phyloP scores from a whole-genome alignment of 1,140 invertebrate species.

The Caenorhabditis brenneri region DNA sequence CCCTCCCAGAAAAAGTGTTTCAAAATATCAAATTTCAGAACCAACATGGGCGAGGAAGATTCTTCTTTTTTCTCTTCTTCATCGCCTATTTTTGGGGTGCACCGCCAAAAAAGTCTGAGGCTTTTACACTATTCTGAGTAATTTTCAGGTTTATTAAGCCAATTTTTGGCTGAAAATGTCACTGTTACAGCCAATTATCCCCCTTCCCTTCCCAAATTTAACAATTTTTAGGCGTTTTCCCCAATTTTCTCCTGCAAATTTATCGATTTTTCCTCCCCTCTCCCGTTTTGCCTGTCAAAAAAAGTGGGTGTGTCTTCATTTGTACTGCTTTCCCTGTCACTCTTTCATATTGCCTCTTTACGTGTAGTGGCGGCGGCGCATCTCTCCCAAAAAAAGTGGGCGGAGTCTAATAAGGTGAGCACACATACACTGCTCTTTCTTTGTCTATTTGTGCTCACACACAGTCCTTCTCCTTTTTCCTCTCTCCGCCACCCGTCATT shows the following conservation, averaged over 20 bases:
- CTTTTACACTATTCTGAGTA: not conserved
- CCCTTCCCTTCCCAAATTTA: not conserved
- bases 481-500: not conserved
- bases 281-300: not conserved
- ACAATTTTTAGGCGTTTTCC: not conserved
- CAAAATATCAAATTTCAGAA: too few species aligned
- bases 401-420: not conserved
- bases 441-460: not conserved
- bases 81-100: too few species aligned
- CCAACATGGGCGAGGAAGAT: too few species aligned
- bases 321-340: not conserved
- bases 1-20: too few species aligned
- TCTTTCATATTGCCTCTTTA: not conserved
- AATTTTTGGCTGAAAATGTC: not conserved
- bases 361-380: too few species aligned
- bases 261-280: not conserved
- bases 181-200: not conserved
- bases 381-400: not conserved
- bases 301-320: not conserved
- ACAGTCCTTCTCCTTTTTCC: not conserved
- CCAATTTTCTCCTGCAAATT: too few species aligned
- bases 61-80: too few species aligned
- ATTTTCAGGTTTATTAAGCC: not conserved
- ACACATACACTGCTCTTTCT: not conserved
- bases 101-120: too few species aligned